Evolutionary conservation across 2,113 vertebrate genomes (phyloP), one percentile per base, ranked within the genome.

Genomic region (Isurus oxyrinchus): DNA sequence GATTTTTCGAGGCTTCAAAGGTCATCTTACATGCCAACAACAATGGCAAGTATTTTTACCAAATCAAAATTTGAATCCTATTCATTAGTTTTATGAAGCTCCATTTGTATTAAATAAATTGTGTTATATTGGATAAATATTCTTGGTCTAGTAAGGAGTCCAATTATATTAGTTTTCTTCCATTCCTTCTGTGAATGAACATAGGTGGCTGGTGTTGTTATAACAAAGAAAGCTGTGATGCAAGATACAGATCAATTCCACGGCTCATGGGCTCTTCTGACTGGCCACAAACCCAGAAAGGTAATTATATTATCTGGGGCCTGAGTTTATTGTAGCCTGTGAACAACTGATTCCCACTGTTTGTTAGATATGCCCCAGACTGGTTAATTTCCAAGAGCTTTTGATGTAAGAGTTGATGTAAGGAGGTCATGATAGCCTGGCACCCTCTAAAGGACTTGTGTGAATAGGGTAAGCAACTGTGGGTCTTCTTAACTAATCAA

Each of bases 141-240:
- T 59, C 11, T 61, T 19, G 1, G 57, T 61, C 13, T 6, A 94
- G 19, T 8, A 35, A 11, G 5, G 61, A 25, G 19, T 16, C 14
- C 5, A 40, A 59, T 35, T 13, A 14, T 16, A 40, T 94, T 63
- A 94, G 4, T 66, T 49, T 23, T 59, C 3, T 91, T 66, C 81
- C 5, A 44, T 63, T 94, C 19, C 35, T 93, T 93, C 40, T 91
- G 31, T 63, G 35, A 63, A 44, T 94, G 57, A 94, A 66, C 5
- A 40, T 10, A 98, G 98, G 98, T 94, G 98, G 98, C 86, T 97
- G 97, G 98, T 98, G 98, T 97, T 98, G 98, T 96, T 97, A 98
- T 97, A 98, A 98, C 97, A 98, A 97, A 97, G 98, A 98, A 97
- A 98, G 98, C 96, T 98, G 97, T 96, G 97, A 98, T 97, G 97